A percentile compares a stretch with the other conserved stretches of the same genome.
Conservation (phyloP, 2,113 vertebrate species). For the Apus apus region DNA sequence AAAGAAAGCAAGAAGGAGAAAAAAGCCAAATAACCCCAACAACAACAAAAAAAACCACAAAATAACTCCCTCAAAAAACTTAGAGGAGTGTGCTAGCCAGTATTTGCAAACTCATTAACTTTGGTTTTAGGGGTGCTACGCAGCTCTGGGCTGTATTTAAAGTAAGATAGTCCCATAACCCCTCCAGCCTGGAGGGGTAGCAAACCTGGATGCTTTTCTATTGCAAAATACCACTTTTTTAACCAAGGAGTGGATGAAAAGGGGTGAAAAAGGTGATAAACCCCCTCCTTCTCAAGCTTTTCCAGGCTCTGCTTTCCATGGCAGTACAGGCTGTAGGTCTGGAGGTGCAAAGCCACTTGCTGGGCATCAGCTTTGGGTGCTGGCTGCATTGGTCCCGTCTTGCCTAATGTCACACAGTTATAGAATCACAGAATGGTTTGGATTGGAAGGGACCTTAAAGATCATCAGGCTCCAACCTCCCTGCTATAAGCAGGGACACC, state of each 20-base stretch:
- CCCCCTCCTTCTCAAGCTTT: neutral
- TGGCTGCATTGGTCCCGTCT: accelerated
- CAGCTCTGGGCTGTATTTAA: neutral
- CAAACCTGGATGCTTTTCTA: neutral
- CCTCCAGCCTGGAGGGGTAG: neutral
- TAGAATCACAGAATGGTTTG: no score
- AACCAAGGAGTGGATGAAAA: neutral
- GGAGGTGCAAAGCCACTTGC: neutral
- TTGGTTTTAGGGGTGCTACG: neutral
- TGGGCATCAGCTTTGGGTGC: neutral
- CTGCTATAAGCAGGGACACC: no score
- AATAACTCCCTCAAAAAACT: no score
- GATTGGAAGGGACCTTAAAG: no score
- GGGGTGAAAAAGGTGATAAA: neutral
- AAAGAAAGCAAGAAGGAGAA: neutral
- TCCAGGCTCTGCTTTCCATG: neutral
- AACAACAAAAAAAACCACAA: no score
- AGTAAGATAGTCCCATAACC: neutral
- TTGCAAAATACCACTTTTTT: neutral
- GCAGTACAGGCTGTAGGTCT: neutral
- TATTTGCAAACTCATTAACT: neutral
- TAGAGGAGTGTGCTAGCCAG: neutral
- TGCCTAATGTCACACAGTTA: accelerated
- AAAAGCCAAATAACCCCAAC: neutral
- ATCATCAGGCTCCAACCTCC: no score